Evolutionary conservation across 2,113 vertebrate species (phyloP), one percentile per base, ranked within the genome.

Genomic region (Cochlearius cochlearius): DNA sequence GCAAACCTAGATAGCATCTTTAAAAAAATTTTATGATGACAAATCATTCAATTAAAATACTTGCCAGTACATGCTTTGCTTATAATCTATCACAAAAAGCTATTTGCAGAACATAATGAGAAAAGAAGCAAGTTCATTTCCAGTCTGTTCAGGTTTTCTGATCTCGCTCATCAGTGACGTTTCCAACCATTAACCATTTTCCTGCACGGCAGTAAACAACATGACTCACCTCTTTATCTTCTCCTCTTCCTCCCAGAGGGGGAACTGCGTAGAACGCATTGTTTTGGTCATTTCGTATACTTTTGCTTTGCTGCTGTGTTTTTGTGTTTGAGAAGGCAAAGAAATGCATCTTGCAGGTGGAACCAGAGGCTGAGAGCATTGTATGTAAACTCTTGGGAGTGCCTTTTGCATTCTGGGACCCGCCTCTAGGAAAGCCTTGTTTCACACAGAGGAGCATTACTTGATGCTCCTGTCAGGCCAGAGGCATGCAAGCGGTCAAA

Each of bases 201-300:
- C 92, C 96, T 83, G 92, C 76, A 58, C 25, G 80, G 92, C 96
- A 80, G 82, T 86, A 93, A 96, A 94, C 96, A 96, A 30, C 29
- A 66, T 90, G 93, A 97, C 90, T 95, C 96, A 95, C 96, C 93
- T 96, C 90, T 92, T 94, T 91, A 91, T 92, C 93, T 75, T 77
- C 91, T 91, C 47, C 16, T 91, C 81, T 95, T 97, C 95, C 96
- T 95, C 94, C 90, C 90, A 71, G 66, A 89, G 67, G 67, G 68
- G 41, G 5, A 91, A 78, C 10, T 1, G 23, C 1, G 56, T 38
- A 60, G 79, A 94, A 84, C 0, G 1, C 5, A 0, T 79, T 78
- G 81, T 52, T 95, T 68, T 53, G 91, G 77, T 79, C 93, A 72
- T 50, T 79, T 82, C 66, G n/a, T 26, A n/a, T 4, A 64, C 26